Evolutionary conservation across 2,888 invertebrate species (phyloP).

Genomic region (Eupithecia dodoneata): DNA sequence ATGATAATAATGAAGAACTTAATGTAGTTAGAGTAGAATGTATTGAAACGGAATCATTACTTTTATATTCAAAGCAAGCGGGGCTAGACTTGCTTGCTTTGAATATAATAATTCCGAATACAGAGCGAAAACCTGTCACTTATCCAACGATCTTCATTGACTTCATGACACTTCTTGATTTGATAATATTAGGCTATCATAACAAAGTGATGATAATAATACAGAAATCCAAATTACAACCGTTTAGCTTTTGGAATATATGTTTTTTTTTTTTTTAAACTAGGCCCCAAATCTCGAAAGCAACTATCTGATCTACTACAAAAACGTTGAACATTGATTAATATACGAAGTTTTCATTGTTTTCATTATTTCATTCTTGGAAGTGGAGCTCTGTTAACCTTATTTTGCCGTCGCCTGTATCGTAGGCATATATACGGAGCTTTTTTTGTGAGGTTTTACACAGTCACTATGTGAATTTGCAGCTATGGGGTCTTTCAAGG

Average conservation of each 20-base stretch:
- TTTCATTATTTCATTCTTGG: too few species aligned
- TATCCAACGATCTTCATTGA: too few species aligned
- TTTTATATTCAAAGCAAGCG: too few species aligned
- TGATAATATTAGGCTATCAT: too few species aligned
- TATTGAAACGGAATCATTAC: too few species aligned
- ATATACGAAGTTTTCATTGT: background rate
- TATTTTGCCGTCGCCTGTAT: background rate
- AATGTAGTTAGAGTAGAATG: background rate
- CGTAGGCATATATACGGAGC: background rate
- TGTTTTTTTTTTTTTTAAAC: background rate
- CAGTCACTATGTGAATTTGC: background rate
- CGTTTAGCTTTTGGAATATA: background rate
- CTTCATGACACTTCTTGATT: too few species aligned
- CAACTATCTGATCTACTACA: background rate
- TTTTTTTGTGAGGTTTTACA: background rate
- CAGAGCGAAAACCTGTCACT: too few species aligned
- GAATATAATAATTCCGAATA: too few species aligned
- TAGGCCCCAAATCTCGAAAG: background rate
- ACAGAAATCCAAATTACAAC: background rate
- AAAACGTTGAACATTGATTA: background rate
- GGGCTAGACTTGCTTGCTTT: too few species aligned
- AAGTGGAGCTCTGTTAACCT: background rate
- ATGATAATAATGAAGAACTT: background rate
- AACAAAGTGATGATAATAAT: too few species aligned
- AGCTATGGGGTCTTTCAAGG: slow-evolving; percentile 26